Evolutionary conservation across 2,113 vertebrate genomes (phyloP).

Genomic region (Scomber japonicus): DNA sequence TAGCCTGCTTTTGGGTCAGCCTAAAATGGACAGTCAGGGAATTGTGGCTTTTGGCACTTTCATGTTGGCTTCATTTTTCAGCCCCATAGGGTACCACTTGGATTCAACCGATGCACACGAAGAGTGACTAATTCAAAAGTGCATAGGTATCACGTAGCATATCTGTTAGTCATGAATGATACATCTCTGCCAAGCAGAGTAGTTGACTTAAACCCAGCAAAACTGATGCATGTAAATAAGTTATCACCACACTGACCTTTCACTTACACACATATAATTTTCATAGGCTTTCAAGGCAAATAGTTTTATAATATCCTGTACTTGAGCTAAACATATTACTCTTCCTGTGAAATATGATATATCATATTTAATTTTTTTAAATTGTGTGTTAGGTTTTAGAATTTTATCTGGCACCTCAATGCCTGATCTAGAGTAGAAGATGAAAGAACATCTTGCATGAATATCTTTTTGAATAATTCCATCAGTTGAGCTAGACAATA

Average conservation of each 20-base stretch:
- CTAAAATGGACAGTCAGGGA: too few relatives aligned
- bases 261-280: background rate
- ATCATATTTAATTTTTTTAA: background rate
- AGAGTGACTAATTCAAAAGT: constrained; percentile 55
- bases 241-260: constrained; percentile 34
- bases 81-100: too few relatives aligned
- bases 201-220: constrained; percentile 35
- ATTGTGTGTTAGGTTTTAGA: background rate
- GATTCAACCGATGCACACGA: background rate
- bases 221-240: constrained; percentile 45
- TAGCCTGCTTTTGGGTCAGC: too few relatives aligned
- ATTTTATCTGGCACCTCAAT: background rate
- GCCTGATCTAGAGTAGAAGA: background rate
- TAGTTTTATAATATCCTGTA: background rate
- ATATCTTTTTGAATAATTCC: background rate
- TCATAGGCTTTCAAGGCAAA: background rate
- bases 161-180: constrained; percentile 51
- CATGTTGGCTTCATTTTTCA: too few relatives aligned
- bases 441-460: background rate
- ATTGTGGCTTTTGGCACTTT: too few relatives aligned
- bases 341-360: background rate
- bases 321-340: background rate
- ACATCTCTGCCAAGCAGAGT: constrained; percentile 47
- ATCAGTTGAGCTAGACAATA: background rate
- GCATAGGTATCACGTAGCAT: constrained; percentile 40